Percentiles rank a stretch among this genome's conserved stretches.
These are phyloP conservation scores for Laupala kohalensis DNA, from an alignment of 1,140 invertebrate genomes.

Conservation along the genomic window DNA sequence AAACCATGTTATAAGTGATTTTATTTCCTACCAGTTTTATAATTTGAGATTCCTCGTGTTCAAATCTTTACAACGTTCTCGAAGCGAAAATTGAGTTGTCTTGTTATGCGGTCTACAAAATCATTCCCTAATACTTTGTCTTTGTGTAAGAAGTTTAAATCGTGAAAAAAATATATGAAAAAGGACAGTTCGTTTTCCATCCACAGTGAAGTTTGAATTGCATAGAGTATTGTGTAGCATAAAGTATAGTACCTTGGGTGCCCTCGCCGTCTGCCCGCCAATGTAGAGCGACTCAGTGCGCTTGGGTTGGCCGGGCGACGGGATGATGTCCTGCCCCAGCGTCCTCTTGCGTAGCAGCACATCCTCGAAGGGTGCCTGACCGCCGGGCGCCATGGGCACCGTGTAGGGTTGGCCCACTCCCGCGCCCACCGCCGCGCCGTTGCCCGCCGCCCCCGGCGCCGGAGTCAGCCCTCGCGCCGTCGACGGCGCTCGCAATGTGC, in stretches of 20 bases:
- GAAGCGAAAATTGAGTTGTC: too few relatives aligned
- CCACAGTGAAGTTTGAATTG: too few relatives aligned
- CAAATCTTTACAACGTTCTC: too few relatives aligned
- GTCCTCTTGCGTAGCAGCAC: constrained; percentile 60
- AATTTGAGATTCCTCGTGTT: too few relatives aligned
- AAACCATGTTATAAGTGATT: too few relatives aligned
- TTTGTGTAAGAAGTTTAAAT: too few relatives aligned
- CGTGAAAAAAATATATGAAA: too few relatives aligned
- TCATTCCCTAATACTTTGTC: too few relatives aligned
- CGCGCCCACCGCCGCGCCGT: constrained; percentile 24
- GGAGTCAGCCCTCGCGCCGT: constrained; percentile 28
- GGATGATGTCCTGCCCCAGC: constrained; percentile 75
- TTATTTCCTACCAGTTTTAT: too few relatives aligned
- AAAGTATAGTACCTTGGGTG: neutral
- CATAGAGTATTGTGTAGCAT: too few relatives aligned
- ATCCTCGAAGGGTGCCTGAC: constrained; percentile 57
- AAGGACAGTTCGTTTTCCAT: too few relatives aligned
- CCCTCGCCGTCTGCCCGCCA: constrained; percentile 4
- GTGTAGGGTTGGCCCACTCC: constrained; percentile 10
- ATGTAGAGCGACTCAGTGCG: constrained; percentile 62
- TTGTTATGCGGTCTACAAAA: too few relatives aligned
- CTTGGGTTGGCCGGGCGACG: constrained; percentile 69
- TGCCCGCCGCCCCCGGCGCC: constrained; percentile 26
- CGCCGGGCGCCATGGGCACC: constrained; percentile 45
- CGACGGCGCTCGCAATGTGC: constrained; percentile 22